Percentiles rank a stretch among this genome's conserved stretches.
These are phyloP conservation scores for Hyaena hyaena DNA, from an alignment of 2,113 vertebrate genomes.

Conservation along the genomic window DNA sequence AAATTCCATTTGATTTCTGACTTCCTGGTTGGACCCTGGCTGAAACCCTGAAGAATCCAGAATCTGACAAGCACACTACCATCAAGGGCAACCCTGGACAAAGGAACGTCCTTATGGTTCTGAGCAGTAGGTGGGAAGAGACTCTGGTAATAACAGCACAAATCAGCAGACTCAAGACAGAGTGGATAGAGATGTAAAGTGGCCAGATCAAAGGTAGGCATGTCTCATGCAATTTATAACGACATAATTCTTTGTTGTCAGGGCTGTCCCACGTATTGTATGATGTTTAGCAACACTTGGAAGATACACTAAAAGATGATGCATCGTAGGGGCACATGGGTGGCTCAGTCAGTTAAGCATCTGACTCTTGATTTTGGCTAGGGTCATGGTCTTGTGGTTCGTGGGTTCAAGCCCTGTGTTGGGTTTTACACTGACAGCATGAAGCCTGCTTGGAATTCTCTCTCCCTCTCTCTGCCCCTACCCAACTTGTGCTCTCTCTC, in stretches of 20 bases:
- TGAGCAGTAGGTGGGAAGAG: neutral
- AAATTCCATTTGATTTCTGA: conserved; percentile 26
- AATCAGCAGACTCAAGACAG: neutral
- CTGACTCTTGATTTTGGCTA: no score
- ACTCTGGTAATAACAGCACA: neutral
- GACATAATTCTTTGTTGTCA: neutral
- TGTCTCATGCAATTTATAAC: neutral
- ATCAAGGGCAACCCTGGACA: neutral
- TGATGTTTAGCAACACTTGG: neutral
- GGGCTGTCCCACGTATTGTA: neutral
- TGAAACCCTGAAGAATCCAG: neutral
- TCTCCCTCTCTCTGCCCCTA: no score
- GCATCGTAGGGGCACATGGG: neutral
- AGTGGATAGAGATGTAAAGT: neutral
- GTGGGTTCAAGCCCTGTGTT: no score
- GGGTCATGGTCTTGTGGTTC: no score
- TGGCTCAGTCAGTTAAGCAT: no score
- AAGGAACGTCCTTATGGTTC: neutral
- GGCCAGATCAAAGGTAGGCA: neutral
- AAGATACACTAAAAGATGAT: neutral
- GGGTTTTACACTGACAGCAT: no score
- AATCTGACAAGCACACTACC: neutral
- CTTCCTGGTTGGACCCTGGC: neutral
- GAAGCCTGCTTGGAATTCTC: no score
- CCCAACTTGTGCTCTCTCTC: no score